Conservation (phyloP, 2,888 invertebrate species). For the Rapana venosa region DNA sequence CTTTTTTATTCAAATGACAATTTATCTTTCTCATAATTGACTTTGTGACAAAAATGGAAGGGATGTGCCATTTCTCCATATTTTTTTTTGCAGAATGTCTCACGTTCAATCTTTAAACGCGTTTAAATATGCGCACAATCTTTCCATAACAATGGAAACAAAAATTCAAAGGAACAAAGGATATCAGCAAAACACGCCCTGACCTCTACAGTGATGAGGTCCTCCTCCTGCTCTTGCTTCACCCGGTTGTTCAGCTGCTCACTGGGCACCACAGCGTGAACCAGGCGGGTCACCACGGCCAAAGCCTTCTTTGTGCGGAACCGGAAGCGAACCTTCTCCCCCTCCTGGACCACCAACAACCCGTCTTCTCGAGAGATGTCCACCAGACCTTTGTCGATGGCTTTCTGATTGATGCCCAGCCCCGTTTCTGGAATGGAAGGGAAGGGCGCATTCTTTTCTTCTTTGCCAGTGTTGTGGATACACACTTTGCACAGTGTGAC, state of each 20-base stretch:
- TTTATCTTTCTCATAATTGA: no score
- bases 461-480: constrained; percentile 59
- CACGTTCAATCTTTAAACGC: no score
- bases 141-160: no score
- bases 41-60: no score
- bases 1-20: no score
- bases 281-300: constrained; percentile 18
- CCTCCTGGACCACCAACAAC: constrained; percentile 29
- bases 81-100: no score
- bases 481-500: constrained; percentile 62
- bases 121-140: no score
- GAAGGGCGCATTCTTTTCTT: constrained; percentile 55
- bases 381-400: constrained; percentile 48
- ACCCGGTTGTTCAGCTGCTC: constrained; percentile 18
- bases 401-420: constrained; percentile 59
- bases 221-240: constrained; percentile 6
- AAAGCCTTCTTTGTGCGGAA: constrained; percentile 23
- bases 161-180: no score
- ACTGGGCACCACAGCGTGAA: background rate
- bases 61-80: no score
- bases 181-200: background rate
- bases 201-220: background rate
- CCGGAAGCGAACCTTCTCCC: constrained; percentile 30
- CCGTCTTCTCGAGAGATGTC: constrained; percentile 30
- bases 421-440: constrained; percentile 61